Evolutionary conservation across 2,888 invertebrate species (phyloP).

Genomic region (Zaprionus obscuricornis): DNA sequence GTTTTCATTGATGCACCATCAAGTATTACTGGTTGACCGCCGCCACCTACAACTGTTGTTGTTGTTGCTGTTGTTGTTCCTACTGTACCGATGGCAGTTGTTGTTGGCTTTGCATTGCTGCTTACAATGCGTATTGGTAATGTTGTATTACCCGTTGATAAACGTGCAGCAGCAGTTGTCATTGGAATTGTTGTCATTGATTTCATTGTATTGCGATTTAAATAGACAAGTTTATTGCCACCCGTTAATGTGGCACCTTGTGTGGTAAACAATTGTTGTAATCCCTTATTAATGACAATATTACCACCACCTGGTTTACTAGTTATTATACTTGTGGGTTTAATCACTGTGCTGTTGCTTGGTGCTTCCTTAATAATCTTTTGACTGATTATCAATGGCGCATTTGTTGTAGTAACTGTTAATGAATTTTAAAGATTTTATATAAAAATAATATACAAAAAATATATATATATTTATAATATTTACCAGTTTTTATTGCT

Average conservation of each 20-base stretch:
- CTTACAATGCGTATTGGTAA: constrained; percentile 56
- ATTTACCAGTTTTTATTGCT: constrained; percentile 50
- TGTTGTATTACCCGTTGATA: constrained; percentile 63
- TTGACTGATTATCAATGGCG: constrained; percentile 76
- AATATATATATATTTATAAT: background rate
- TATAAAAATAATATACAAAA: too few species aligned
- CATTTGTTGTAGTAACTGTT: constrained; percentile 19
- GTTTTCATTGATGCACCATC: constrained; percentile 47
- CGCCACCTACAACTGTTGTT: constrained; percentile 13
- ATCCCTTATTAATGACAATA: constrained; percentile 76
- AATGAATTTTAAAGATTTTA: too few species aligned
- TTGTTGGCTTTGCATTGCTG: constrained; percentile 34
- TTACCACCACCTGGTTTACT: constrained; percentile 55
- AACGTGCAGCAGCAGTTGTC: constrained; percentile 59
- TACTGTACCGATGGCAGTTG: constrained; percentile 14
- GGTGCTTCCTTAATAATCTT: constrained; percentile 78
- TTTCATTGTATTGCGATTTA: constrained; percentile 82
- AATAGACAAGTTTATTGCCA: constrained; percentile 81
- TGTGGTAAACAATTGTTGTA: constrained; percentile 57
- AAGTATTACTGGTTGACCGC: constrained; percentile 36
- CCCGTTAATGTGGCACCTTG: constrained; percentile 23
- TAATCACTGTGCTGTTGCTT: constrained; percentile 17
- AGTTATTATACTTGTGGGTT: constrained; percentile 20
- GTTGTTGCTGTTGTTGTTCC: constrained; percentile 15
- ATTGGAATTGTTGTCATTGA: constrained; percentile 77